A percentile compares a stretch with the other conserved stretches of the same genome.
phyloP scores from a whole-genome alignment of 2,797 vertebrate species.

The Syndactyla subalaris region DNA sequence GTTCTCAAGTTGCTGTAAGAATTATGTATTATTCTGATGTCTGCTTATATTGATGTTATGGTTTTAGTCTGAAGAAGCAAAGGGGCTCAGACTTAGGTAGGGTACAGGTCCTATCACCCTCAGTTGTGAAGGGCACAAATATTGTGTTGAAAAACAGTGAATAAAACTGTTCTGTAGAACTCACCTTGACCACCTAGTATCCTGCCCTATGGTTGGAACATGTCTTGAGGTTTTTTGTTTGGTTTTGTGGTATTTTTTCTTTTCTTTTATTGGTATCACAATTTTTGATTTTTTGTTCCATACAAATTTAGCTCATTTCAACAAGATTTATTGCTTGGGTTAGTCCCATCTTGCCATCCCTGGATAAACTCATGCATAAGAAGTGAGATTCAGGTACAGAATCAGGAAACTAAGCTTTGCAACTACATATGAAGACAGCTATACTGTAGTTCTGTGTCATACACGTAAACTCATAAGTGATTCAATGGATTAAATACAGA shows the following conservation, averaged over 20 bases:
- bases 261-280: background rate
- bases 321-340: background rate
- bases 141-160: background rate
- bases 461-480: rapidly evolving
- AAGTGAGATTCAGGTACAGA: background rate
- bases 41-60: rapidly evolving
- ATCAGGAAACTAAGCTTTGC: background rate
- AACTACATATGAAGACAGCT: background rate
- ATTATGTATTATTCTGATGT: background rate
- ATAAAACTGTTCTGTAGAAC: background rate
- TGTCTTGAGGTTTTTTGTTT: background rate
- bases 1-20: background rate
- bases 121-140: background rate
- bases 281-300: background rate
- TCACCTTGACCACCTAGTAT: background rate
- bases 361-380: background rate
- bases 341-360: background rate
- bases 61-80: background rate
- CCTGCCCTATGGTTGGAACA: rapidly evolving
- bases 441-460: background rate
- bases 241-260: background rate
- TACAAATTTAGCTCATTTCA: background rate
- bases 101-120: rapidly evolving
- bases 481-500: background rate
- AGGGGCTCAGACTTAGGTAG: background rate